Percentiles rank a stretch among this genome's conserved stretches.
Evolutionary conservation across 2,797 vertebrate genomes (phyloP).

Genomic region (Emydoidea blandingii): DNA sequence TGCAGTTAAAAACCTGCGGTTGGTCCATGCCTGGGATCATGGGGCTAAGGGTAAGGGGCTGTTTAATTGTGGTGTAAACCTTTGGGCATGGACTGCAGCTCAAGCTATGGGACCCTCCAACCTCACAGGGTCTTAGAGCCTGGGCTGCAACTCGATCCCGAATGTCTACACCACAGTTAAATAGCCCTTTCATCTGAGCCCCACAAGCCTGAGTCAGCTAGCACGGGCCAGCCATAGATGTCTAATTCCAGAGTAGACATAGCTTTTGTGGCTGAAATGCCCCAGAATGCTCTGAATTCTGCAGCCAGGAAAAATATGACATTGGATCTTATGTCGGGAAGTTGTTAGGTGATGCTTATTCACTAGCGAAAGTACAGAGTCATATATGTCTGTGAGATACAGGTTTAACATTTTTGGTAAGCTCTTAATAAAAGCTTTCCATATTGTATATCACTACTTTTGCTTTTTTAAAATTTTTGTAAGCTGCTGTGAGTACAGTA

Average conservation of each 20-base stretch:
- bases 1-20: background rate
- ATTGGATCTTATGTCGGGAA: accelerated
- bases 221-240: background rate
- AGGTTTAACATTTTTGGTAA: background rate
- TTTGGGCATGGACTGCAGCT: background rate
- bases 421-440: background rate
- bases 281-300: background rate
- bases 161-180: background rate
- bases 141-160: background rate
- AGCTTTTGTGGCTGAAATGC: background rate
- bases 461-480: background rate
- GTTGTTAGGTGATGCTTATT: background rate
- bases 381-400: background rate
- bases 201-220: background rate
- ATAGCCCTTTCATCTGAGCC: background rate
- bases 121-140: background rate
- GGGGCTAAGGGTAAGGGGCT: background rate
- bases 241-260: background rate
- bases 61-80: background rate
- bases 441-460: background rate
- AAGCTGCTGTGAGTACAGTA: background rate
- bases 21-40: background rate
- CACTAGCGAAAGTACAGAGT: background rate
- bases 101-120: background rate
- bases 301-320: background rate